Evolutionary conservation across 2,888 invertebrate species (phyloP).

Genomic region (Hyposoter didymator): DNA sequence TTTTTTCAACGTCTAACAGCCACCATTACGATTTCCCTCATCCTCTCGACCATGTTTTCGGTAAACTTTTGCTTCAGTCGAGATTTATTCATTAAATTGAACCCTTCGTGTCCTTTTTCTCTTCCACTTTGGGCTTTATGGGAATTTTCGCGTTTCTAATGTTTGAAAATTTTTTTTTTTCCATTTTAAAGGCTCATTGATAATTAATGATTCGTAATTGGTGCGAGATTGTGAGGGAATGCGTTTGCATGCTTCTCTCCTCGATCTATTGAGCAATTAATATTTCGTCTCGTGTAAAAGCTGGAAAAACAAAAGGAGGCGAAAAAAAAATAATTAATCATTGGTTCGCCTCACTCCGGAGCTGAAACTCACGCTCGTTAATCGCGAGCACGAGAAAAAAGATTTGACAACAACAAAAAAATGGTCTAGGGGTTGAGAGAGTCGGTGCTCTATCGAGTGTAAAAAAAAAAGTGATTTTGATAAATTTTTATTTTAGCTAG

Average conservation of each 20-base stretch:
- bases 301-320: not conserved
- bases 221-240: not conserved
- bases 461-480: slow-evolving; percentile 29
- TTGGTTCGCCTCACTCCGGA: not conserved
- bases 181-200: not conserved
- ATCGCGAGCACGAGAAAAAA: not conserved
- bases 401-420: not conserved
- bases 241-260: too few relatives aligned
- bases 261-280: not conserved
- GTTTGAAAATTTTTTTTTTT: not conserved
- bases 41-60: not conserved
- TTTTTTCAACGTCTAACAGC: not conserved
- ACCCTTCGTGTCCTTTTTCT: not conserved
- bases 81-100: not conserved
- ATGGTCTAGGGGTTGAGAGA: not conserved
- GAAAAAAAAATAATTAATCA: not conserved
- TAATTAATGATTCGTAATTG: not conserved
- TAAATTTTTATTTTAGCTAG: slow-evolving; percentile 43
- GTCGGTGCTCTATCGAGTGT: not conserved
- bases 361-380: not conserved
- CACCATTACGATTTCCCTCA: not conserved
- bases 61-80: not conserved
- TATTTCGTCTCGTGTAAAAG: not conserved
- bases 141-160: not conserved
- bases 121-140: not conserved